Percentiles rank a stretch among this genome's conserved stretches.
These are phyloP conservation scores for Cephus nigrinus DNA, from an alignment of 2,888 invertebrate genomes.

Conservation along the genomic window DNA sequence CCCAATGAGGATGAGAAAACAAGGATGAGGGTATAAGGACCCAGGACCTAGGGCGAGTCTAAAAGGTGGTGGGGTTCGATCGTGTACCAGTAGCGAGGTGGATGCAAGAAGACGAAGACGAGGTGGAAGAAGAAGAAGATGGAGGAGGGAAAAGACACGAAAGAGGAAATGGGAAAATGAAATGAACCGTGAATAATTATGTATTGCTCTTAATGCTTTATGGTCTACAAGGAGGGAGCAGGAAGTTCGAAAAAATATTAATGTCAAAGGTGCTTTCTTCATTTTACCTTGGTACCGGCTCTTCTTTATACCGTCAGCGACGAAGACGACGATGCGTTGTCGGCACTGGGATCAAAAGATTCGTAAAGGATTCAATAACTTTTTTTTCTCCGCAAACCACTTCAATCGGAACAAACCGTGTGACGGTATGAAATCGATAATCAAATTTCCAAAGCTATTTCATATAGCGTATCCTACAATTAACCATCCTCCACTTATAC, in stretches of 20 bases:
- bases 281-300: slow-evolving; percentile 30
- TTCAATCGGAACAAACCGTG: background rate
- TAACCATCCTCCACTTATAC: background rate
- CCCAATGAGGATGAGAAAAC: background rate
- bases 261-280: slow-evolving; percentile 50
- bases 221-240: slow-evolving; percentile 30
- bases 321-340: slow-evolving; percentile 6
- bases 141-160: slow-evolving; percentile 13
- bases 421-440: background rate
- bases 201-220: slow-evolving; percentile 49
- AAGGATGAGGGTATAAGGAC: background rate
- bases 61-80: background rate
- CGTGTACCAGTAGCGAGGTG: background rate
- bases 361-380: slow-evolving; percentile 30
- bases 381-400: background rate
- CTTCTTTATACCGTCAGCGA: background rate
- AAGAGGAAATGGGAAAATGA: slow-evolving; percentile 53
- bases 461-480: background rate
- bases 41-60: background rate
- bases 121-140: background rate
- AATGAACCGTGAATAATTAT: slow-evolving; percentile 55
- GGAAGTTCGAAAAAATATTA: slow-evolving; percentile 35
- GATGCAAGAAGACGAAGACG: background rate
- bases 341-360: slow-evolving; percentile 35
- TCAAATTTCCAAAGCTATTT: background rate